Evolutionary conservation across 1,140 invertebrate genomes (phyloP).

Genomic region (Rhagoletis pomonella): DNA sequence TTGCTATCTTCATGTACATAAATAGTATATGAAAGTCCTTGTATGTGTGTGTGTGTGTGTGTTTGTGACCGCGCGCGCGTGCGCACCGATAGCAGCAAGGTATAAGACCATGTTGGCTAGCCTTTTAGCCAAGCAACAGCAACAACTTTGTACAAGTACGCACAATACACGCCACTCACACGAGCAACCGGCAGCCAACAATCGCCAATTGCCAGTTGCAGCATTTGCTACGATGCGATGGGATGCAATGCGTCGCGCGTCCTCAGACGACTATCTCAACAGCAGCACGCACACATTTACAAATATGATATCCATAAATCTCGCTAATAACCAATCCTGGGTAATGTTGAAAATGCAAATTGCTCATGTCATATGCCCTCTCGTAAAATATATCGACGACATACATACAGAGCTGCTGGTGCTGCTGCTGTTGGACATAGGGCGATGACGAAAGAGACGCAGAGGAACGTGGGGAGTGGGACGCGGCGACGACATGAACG

Average conservation of each 20-base stretch:
- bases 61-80: not conserved
- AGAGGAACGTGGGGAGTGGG: not conserved
- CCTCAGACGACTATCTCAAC: slow-evolving; percentile 50
- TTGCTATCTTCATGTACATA: slow-evolving; percentile 48
- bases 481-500: not conserved
- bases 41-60: slow-evolving; percentile 2
- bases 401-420: not conserved
- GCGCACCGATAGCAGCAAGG: not conserved
- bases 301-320: slow-evolving; percentile 70
- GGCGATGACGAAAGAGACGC: not conserved
- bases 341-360: slow-evolving; percentile 70
- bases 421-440: not conserved
- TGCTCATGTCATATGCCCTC: slow-evolving; percentile 62
- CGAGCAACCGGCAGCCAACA: not conserved
- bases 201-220: not conserved
- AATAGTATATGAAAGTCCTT: not conserved
- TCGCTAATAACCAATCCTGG: slow-evolving; percentile 71
- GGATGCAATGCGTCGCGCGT: slow-evolving; percentile 45
- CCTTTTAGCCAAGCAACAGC: slow-evolving; percentile 51
- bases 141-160: slow-evolving; percentile 10
- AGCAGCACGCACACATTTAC: slow-evolving; percentile 56
- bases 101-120: not conserved
- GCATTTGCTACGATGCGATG: not conserved
- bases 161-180: slow-evolving; percentile 2
- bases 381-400: slow-evolving; percentile 59